Base-by-base conservation (phyloP, 2,797 vertebrate genomes). In the Morelia viridis region DNA sequence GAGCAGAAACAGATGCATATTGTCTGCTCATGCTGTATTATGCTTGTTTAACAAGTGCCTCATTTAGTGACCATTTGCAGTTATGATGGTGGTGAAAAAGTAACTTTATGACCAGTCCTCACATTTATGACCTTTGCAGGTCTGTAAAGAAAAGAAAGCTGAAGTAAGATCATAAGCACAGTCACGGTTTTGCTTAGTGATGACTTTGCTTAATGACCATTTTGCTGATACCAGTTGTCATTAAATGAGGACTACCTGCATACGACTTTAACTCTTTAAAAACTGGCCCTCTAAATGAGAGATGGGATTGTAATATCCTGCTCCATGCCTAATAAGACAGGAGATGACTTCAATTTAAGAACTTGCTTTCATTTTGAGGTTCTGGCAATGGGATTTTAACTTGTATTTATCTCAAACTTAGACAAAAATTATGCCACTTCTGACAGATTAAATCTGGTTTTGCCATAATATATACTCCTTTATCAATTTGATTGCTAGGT, bases 401-500 rank as follows among this genome's bases (percentile, higher is more conserved):
- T 10, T 0, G 9, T 46, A 80, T 80, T 80, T 80, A 46, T 46
- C 9, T 80, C 22, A 80, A 80, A 80, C 10, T 1, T 46, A 80
- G 76, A 24, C 24, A 46, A 4, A 31, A 46, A 10, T 46, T 11
- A 80, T 0, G 8, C 76, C 19, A 46, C 19, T 80, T 80, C 76
- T 46, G 76, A 46, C 71, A 24, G 41, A 80, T 1, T 46, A 46
- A 80, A 80, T 46, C 35, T 46, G 41, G 41, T 80, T 46, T 46
- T 41, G 41, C 41, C 35, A 4, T 53, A 53, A 53, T 53, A 50
- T 17, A 80, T 53, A 64, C 4, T 24, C 31, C 83, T 85, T 31
- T 65, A 24, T 64, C 41, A 80, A 50, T 0, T 90, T 94, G 91
- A 15, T 89, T 95, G 13, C 91, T 8, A 53, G 12, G 22, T 89